Conservation (phyloP, 2,888 invertebrate species). For the Synanthedon vespiformis region DNA sequence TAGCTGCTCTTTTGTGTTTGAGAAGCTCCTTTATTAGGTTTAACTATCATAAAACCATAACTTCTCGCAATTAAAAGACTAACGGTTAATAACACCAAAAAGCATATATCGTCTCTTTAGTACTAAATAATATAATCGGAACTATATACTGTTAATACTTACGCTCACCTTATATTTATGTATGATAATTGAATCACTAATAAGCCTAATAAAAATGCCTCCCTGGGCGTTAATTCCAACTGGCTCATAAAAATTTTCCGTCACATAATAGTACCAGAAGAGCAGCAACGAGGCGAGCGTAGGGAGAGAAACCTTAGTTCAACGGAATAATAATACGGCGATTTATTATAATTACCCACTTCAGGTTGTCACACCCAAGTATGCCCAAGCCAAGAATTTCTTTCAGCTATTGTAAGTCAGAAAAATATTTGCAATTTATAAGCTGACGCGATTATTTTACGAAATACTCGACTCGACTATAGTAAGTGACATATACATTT, state of each 20-base stretch:
- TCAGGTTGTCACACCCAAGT: conserved; percentile 5
- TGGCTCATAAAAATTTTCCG: neutral
- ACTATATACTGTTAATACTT: no score
- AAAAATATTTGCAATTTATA: neutral
- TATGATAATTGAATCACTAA: neutral
- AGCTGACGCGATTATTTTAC: neutral
- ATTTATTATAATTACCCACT: conserved; percentile 11
- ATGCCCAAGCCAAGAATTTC: conserved; percentile 5
- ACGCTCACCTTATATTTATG: neutral
- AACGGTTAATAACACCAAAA: no score
- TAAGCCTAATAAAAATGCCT: neutral
- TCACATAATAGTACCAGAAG: conserved; percentile 1
- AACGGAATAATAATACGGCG: conserved; percentile 6
- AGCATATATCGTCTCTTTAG: no score
- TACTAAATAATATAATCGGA: no score
- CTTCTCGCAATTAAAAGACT: no score
- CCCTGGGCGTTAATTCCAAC: neutral
- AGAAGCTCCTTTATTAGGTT: no score
- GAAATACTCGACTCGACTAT: no score
- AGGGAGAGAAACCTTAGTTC: conserved; percentile 1
- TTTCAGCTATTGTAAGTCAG: neutral
- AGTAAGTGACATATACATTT: no score
- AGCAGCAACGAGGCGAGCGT: conserved; percentile 1
- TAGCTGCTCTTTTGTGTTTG: no score
- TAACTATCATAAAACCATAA: no score